Percentiles rank a stretch among this genome's conserved stretches.
Conservation (phyloP, 1,140 invertebrate species). For the Mizuhopecten yessoensis region DNA sequence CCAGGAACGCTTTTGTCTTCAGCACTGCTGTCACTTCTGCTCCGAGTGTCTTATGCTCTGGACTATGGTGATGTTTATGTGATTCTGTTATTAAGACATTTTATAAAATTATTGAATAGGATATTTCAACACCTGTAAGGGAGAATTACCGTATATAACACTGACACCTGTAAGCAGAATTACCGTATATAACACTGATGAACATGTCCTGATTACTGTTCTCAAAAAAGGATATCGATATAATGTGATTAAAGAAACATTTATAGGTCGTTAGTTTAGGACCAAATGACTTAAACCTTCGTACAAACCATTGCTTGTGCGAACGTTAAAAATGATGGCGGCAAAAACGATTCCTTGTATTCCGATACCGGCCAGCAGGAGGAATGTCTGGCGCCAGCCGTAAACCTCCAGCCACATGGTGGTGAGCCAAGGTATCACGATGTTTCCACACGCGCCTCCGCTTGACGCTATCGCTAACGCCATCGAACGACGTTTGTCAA, state of each 20-base stretch:
- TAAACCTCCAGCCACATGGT: neutral
- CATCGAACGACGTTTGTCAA: constrained; percentile 41
- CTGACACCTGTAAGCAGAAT: no score
- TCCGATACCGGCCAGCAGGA: constrained; percentile 27
- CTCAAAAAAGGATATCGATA: no score
- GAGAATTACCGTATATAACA: no score
- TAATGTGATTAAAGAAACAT: no score
- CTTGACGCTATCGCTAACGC: constrained; percentile 28
- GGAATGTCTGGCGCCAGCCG: constrained; percentile 44
- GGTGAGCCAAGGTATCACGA: constrained; percentile 42
- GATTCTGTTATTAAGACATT: neutral
- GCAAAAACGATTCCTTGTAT: constrained; percentile 42
- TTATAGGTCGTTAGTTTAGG: no score
- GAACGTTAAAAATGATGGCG: neutral
- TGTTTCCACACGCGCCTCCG: neutral
- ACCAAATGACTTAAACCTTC: no score
- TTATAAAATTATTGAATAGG: no score
- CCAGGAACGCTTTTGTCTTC: neutral
- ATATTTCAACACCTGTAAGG: no score
- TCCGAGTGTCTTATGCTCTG: neutral
- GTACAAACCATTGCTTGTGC: neutral
- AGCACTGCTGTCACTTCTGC: neutral
- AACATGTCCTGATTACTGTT: no score
- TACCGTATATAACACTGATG: no score
- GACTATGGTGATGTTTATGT: neutral